These are phyloP conservation scores for Oenanthe oenanthe DNA, from an alignment of 2,113 vertebrate species.

Conservation along the genomic window DNA sequence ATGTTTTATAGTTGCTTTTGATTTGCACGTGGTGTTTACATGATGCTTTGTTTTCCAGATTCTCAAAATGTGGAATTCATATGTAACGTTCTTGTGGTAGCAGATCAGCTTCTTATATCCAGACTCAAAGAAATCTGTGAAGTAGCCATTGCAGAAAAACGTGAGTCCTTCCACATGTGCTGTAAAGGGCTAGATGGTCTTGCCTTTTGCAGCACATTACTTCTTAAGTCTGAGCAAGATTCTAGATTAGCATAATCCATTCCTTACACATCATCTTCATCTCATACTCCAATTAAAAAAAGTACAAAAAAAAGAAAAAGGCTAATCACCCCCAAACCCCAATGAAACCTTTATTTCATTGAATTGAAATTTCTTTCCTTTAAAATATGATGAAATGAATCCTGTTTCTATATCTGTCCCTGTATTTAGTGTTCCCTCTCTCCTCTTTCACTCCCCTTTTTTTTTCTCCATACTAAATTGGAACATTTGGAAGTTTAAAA, in stretches of 20 bases:
- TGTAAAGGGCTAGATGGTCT: background rate
- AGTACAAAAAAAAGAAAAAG: background rate
- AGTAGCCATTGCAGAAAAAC: conserved; percentile 90
- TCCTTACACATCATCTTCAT: background rate
- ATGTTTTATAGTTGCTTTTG: background rate
- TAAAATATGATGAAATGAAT: background rate
- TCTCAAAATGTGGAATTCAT: conserved; percentile 91
- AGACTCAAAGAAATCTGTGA: conserved; percentile 96
- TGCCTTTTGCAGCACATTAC: background rate
- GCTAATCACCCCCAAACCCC: rapidly evolving
- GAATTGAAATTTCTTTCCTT: background rate
- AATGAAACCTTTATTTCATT: background rate
- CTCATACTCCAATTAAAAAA: background rate
- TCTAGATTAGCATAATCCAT: background rate
- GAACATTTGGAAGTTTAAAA: background rate
- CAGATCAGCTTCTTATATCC: conserved; percentile 92
- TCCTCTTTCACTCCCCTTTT: background rate
- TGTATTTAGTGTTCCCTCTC: background rate
- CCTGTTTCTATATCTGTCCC: background rate
- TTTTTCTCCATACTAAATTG: background rate
- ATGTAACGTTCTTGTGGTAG: conserved; percentile 92
- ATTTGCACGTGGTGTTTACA: background rate
- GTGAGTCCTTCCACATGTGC: conserved; percentile 73
- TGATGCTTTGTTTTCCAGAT: conserved; percentile 74
- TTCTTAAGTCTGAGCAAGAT: background rate